These are phyloP conservation scores for Dendroctonus valens DNA, from an alignment of 1,140 invertebrate genomes.

Conservation along the genomic window DNA sequence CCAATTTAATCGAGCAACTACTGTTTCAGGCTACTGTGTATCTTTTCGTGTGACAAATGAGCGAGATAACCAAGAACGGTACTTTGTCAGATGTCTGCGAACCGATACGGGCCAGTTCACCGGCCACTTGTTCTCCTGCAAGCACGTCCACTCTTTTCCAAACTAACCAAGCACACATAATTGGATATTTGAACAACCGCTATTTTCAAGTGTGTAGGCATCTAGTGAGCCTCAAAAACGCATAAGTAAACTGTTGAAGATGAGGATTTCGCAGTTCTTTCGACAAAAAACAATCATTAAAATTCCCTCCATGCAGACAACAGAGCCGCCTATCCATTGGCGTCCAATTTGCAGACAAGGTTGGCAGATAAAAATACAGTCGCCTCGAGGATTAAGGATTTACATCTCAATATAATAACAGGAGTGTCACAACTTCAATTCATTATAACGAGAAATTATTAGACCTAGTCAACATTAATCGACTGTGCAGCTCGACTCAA, in stretches of 20 bases:
- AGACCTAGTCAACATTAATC: slow-evolving; percentile 28
- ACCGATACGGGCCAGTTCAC: slow-evolving; percentile 6
- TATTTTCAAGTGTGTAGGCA: no score
- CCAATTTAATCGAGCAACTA: slow-evolving; percentile 6
- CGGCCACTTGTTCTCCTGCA: background rate
- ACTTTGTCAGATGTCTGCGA: slow-evolving; percentile 7
- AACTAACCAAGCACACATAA: no score
- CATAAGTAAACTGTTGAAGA: no score
- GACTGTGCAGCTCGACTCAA: slow-evolving; percentile 23
- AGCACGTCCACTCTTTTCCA: no score
- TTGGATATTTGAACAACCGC: no score
- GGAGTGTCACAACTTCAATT: slow-evolving; percentile 23
- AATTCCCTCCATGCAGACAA: no score
- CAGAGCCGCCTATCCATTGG: no score
- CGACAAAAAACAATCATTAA: no score
- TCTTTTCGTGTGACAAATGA: slow-evolving; percentile 8
- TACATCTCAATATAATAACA: slow-evolving; percentile 23
- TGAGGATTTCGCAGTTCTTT: no score
- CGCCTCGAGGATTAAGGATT: slow-evolving; percentile 14
- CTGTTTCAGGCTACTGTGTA: slow-evolving; percentile 6
- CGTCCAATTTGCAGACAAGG: background rate
- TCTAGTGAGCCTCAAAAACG: no score
- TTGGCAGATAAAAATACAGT: slow-evolving; percentile 1
- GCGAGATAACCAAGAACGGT: slow-evolving; percentile 13
- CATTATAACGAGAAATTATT: slow-evolving; percentile 27